Percentiles rank a stretch among this genome's conserved stretches.
Evolutionary conservation across 2,113 vertebrate genomes (phyloP).

Genomic region (Eudyptes chrysolophus): DNA sequence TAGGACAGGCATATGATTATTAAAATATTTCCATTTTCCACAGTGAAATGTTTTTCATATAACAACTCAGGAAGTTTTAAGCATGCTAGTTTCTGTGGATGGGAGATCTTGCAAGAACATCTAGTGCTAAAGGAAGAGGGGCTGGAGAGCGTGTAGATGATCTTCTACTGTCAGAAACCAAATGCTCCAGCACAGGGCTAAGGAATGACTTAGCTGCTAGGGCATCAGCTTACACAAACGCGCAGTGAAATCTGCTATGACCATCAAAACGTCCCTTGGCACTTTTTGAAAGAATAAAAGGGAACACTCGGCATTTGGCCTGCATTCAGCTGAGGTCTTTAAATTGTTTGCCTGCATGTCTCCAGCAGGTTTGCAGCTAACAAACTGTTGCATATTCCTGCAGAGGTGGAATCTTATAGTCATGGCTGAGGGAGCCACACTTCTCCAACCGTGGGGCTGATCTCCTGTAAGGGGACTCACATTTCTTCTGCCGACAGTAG

Average conservation of each 20-base stretch:
- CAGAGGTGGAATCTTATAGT: neutral
- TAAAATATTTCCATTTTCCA: neutral
- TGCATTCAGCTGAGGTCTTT: neutral
- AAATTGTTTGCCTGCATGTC: neutral
- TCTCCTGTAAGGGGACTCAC: conserved; percentile 4
- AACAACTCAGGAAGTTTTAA: neutral
- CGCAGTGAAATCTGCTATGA: neutral
- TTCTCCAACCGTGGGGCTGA: neutral
- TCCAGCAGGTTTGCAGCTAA: neutral
- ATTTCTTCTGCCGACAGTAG: neutral
- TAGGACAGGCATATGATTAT: neutral
- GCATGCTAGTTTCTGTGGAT: neutral
- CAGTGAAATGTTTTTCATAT: neutral
- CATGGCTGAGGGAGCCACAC: neutral
- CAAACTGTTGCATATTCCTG: neutral
- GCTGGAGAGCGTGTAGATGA: neutral
- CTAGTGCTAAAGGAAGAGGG: neutral
- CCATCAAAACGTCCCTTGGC: neutral
- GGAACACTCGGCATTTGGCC: neutral
- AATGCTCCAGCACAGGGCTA: neutral
- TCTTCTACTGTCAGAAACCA: neutral
- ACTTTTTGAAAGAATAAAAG: neutral
- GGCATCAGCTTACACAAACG: neutral
- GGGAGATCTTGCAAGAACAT: neutral
- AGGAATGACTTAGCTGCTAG: neutral